Evolutionary conservation across 2,888 invertebrate genomes (phyloP), one percentile per base, ranked within the genome.

Genomic region (Caenorhabditis doughertyi): DNA sequence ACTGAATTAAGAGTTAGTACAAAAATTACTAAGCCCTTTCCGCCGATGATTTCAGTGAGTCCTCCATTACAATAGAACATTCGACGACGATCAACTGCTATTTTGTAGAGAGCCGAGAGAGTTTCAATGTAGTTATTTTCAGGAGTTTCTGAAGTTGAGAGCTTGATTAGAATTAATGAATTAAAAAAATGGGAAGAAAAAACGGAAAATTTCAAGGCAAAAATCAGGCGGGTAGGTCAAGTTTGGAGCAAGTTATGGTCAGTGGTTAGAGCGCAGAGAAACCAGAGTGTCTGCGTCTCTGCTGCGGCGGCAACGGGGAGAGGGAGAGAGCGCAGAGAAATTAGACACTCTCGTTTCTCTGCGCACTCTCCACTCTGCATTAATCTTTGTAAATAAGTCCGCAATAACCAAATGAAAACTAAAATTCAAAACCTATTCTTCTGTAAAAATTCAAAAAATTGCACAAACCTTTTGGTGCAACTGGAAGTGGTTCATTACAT

Each of bases 11-110:
- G 16, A 42, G 65, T 68, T 62, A 76, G 68, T 67, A 80, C 67
- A 44, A 73, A 51, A 13, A 71, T 64, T 65, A 86, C 88, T 73
- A 88, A 84, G 35, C 70, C 82, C 11, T 84, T 84, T n/a, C 88
- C 87, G 25, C 82, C 85, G 27, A 90, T 56, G 42, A 90, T 86
- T 58, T 89, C 88, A 4, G 83, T 44, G 16, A 90, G 62, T 1
- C 84, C 79, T 21, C 84, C 81, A 9, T 87, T 84, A 51, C 89
- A 87, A 67, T 86, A 87, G 73, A 89, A 83, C 60, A 90, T 82
- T 29, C 89, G 79, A 58, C 90, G 81, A 9, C 90, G 72, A 27
- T 89, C 88, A 2, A 82, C 47, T 8, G 89, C 83, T 47, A 47
- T 80, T 32, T 81, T 32, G 55, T 87, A 87, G n/a, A 81, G 67